These are phyloP conservation scores for Pycnomerus fuliginosus DNA, from an alignment of 2,888 invertebrate genomes.

Conservation along the genomic window DNA sequence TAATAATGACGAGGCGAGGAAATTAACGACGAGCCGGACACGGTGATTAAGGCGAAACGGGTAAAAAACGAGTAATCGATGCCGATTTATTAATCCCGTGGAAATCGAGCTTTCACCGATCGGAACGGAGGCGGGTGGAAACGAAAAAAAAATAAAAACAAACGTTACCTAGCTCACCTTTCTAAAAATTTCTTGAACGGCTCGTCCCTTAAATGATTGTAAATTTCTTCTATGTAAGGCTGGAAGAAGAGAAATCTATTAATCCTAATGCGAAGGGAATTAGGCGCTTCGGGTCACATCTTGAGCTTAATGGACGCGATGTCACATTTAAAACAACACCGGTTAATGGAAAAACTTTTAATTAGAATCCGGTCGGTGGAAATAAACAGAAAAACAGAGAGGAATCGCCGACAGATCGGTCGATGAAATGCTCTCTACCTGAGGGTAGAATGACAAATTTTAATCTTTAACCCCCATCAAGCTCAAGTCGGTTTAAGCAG, in stretches of 20 bases:
- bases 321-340: conserved; percentile 10
- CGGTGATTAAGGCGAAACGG: conserved; percentile 1
- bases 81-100: no score
- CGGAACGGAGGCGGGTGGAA: no score
- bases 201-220: conserved; percentile 93
- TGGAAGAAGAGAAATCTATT: conserved; percentile 63
- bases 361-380: conserved; percentile 10
- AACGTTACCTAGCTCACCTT: conserved; percentile 67
- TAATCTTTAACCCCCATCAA: conserved; percentile 3
- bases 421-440: no score
- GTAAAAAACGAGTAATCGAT: conserved; percentile 4
- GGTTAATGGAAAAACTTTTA: conserved; percentile 19
- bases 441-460: no score
- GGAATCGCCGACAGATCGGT: conserved; percentile 19
- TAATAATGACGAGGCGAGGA: conserved; percentile 2
- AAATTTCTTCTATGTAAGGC: conserved; percentile 99
- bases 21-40: conserved; percentile 3
- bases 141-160: conserved; percentile 22
- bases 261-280: no score
- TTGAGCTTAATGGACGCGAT: not conserved
- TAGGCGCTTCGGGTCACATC: no score
- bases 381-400: not conserved
- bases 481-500: no score
- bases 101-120: no score
- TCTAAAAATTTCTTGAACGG: conserved; percentile 98